A percentile compares a stretch with the other conserved stretches of the same genome.
phyloP scores from a whole-genome alignment of 2,888 invertebrate species.

The Aphelenchoides bicaudatus region DNA sequence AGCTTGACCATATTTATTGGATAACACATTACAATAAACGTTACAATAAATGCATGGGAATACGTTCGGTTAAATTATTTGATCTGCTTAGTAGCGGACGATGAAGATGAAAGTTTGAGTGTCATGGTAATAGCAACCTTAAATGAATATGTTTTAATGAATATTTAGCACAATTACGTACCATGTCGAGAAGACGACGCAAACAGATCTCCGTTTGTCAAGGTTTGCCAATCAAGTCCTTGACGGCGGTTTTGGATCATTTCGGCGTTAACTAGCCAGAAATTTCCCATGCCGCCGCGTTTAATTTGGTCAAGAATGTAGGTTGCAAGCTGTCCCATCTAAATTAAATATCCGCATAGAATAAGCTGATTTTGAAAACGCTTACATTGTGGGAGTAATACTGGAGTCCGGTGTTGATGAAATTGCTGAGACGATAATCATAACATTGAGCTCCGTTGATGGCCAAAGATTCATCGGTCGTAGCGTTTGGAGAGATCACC shows the following conservation, averaged over 20 bases:
- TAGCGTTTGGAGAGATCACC: neutral
- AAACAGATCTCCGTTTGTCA: constrained; percentile 39
- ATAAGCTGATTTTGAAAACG: too few relatives aligned
- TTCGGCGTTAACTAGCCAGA: constrained; percentile 42
- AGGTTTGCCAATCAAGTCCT: constrained; percentile 39
- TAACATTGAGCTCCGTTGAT: constrained; percentile 16
- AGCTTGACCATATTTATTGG: too few relatives aligned
- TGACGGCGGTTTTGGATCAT: constrained; percentile 34
- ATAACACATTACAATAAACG: too few relatives aligned
- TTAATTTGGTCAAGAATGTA: constrained; percentile 36
- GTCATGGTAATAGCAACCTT: constrained; percentile 36
- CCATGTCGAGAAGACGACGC: constrained; percentile 12
- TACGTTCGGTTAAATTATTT: too few relatives aligned
- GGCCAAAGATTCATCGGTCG: too few relatives aligned
- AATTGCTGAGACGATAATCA: constrained; percentile 18
- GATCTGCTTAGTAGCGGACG: constrained; percentile 26
- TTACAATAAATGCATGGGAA: too few relatives aligned
- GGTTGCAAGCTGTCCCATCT: constrained; percentile 35
- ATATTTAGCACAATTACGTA: constrained; percentile 32
- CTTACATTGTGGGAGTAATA: constrained; percentile 37
- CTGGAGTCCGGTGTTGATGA: constrained; percentile 29
- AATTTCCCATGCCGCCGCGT: constrained; percentile 29
- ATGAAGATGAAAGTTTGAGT: constrained; percentile 36
- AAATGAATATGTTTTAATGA: constrained; percentile 29
- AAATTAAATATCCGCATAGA: too few relatives aligned